Base-by-base conservation (phyloP, 2,113 vertebrate species). In the Notarius quadriscutis region DNA sequence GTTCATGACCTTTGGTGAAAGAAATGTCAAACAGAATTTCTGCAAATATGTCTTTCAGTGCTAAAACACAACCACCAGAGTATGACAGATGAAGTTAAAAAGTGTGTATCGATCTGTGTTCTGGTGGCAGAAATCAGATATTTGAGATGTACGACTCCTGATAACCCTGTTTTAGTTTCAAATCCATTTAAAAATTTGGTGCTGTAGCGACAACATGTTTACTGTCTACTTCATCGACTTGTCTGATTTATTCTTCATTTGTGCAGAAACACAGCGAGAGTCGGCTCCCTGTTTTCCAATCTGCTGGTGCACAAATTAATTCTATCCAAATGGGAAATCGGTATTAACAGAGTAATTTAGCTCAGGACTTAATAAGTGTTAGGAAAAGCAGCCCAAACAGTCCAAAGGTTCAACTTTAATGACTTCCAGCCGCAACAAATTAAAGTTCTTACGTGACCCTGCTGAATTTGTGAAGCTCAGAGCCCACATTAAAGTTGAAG, bases 161-260 rank as follows among this genome's bases (percentile, higher is more conserved):
- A 71, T 30, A 20, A 51, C 20, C 62, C 57, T 18, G 50, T 41
- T 84, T 34, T 3, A 3, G 7, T 57, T 11, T 41, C n/a, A 27
- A 30, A 75, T 30, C 84, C 30, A 17, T 62, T 71, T 58, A 25
- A 48, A 60, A 27, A 63, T 18, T 50, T 34, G 6, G 4, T 48
- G 41, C 25, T 20, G 41, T 27, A 11, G 34, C 34, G 8, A 25
- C 53, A 12, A 50, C 53, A 85, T 62, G 41, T 85, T 63, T 27
- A n/a, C 22, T 15, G 9, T 9, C 10, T 2, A 74, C 55, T 50
- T 74, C 83, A 75, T 85, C 57, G 71, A 18, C 71, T 60, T 20
- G 25, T 7, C 72, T 65, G 84, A 65, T 79, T 65, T 74, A 86
- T 65, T 86, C 84, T 78, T 65, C 84, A 34, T 78, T 86, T 78